Base-by-base conservation (phyloP, 2,888 invertebrate species). In the Lithosia quadra region DNA sequence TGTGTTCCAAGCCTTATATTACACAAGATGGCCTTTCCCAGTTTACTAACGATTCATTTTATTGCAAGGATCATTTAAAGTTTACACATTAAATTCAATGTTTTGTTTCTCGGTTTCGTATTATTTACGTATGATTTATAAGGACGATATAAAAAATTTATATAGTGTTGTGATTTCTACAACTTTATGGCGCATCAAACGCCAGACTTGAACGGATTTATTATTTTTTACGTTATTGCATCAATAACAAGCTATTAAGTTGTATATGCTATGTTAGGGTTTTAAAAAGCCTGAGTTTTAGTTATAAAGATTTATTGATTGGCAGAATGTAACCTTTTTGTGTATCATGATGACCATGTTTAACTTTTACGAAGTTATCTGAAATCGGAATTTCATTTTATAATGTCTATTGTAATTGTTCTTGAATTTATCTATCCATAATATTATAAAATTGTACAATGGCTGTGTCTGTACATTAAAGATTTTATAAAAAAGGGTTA, bases 1-100 rank as follows among this genome's bases (percentile, higher is more conserved):
- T 70, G 68, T 76, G 79, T 75, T 56, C 57, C 34, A 28, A 58
- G 57, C 56, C 24, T 65, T 64, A 67, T 67, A 63, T 59, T 57
- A 64, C 43, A 63, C 22, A 10, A 57, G 53, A 70, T 63, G 56
- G 63, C 49, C 69, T 67, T 60, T 70, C 69, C 65, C 57, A 53
- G 63, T 56, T 67, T 60, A 67, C 66, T 61, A 63, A 60, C 60
- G 67, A 67, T 63, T 60, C 56, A 67, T 71, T 67, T 67, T 61
- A 67, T 58, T 36, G 36, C 55, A 18, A 22, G 49, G 39, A n/a
- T 65, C 59, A 63, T 39, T 69, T 65, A 62, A 69, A 43, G 53
- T 56, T 64, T 33, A 63, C 33, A 56, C 67, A 67, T 67, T 67
- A 67, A 63, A 63, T 53, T 21, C 24, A 39, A 66, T 69, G 69